Conservation (phyloP, 2,888 invertebrate genomes). For the Serripes groenlandicus region DNA sequence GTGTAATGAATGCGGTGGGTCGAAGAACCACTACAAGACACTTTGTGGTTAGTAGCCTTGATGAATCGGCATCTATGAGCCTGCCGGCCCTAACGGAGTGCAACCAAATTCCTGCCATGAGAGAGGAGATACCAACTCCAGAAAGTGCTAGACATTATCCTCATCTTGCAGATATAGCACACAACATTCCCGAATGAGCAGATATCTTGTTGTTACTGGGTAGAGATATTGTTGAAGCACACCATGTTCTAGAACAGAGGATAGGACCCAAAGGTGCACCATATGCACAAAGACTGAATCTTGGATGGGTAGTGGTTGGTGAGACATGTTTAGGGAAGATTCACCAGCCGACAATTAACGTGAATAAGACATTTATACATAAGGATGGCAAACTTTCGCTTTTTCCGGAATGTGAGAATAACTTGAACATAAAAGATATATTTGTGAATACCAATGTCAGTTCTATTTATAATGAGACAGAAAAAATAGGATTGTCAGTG, state of each 20-base stretch:
- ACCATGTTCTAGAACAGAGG: constrained; percentile 52
- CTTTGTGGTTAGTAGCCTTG: constrained; percentile 34
- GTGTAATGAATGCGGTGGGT: constrained; percentile 34
- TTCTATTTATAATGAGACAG: neutral
- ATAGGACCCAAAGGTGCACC: constrained; percentile 44
- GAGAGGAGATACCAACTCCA: constrained; percentile 50
- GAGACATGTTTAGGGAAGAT: constrained; percentile 50
- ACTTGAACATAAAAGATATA: neutral
- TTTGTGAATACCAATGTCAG: neutral
- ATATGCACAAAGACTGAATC: constrained; percentile 38
- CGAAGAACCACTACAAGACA: constrained; percentile 10
- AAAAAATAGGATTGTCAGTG: neutral
- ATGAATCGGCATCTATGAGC: constrained; percentile 16
- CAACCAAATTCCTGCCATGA: constrained; percentile 39
- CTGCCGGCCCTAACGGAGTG: constrained; percentile 55
- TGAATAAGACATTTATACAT: constrained; percentile 13
- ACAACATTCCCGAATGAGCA: constrained; percentile 26
- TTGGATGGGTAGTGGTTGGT: constrained; percentile 59
- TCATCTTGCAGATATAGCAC: constrained; percentile 42
- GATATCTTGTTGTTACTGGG: constrained; percentile 47
- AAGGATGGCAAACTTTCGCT: neutral
- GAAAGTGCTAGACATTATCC: constrained; percentile 23
- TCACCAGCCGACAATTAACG: constrained; percentile 31
- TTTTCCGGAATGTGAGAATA: constrained; percentile 14
- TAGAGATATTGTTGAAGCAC: constrained; percentile 50